These are phyloP conservation scores for Blennius ocellaris DNA, from an alignment of 2,113 vertebrate genomes.

Conservation along the genomic window DNA sequence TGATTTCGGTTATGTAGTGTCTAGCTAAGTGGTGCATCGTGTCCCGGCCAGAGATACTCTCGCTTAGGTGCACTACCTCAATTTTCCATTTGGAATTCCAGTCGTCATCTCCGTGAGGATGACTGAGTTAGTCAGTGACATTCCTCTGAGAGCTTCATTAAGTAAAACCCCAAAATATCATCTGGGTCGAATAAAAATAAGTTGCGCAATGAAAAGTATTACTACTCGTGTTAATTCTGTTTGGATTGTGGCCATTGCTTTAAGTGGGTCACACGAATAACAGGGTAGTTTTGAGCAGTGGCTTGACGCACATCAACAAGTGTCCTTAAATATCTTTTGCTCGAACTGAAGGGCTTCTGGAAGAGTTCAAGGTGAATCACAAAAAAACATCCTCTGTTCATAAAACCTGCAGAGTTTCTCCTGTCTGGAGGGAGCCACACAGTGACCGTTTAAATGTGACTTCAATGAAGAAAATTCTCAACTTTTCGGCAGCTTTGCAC, in stretches of 20 bases:
- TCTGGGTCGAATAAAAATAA: neutral
- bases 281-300: neutral
- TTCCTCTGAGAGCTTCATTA: neutral
- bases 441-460: neutral
- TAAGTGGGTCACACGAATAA: neutral
- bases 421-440: neutral
- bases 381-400: conserved; percentile 6
- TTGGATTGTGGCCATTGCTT: neutral
- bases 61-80: neutral
- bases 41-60: neutral
- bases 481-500: conserved; percentile 3
- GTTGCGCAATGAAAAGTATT: neutral
- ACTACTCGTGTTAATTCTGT: neutral
- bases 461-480: neutral
- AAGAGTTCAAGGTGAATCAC: neutral
- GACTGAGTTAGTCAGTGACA: neutral
- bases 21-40: neutral
- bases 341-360: neutral
- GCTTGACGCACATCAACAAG: neutral
- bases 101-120: neutral
- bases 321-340: neutral
- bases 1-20: conserved; percentile 5
- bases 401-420: neutral
- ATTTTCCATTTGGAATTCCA: neutral
- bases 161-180: neutral